A percentile compares a stretch with the other conserved stretches of the same genome.
Conservation (phyloP, 2,797 vertebrate genomes). For the Etheostoma nigrum region DNA sequence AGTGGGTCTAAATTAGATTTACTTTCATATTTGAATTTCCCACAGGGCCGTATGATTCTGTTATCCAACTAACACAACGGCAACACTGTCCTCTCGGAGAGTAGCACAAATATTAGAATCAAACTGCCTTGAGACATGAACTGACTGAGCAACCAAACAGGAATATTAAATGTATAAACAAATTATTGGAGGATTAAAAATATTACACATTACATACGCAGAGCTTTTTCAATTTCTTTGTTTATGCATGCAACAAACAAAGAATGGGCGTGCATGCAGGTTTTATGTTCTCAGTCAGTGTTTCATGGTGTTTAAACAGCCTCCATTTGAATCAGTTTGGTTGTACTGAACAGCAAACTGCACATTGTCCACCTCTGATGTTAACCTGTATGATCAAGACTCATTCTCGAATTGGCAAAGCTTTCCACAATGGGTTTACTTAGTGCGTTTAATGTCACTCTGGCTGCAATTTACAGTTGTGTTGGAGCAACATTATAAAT, state of each 20-base stretch:
- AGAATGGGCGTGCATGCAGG: background rate
- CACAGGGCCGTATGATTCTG: slow-evolving; percentile 75
- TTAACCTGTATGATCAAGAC: slow-evolving; percentile 59
- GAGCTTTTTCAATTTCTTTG: slow-evolving; percentile 52
- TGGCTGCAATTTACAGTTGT: slow-evolving; percentile 60
- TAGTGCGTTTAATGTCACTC: slow-evolving; percentile 66
- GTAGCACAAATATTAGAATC: slow-evolving; percentile 55
- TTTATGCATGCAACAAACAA: slow-evolving; percentile 30
- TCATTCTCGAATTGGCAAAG: slow-evolving; percentile 54
- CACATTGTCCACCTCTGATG: slow-evolving; percentile 43
- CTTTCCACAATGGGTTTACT: slow-evolving; percentile 58
- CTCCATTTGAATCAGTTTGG: slow-evolving; percentile 10
- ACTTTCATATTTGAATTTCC: slow-evolving; percentile 79
- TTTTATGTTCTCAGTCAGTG: slow-evolving; percentile 6
- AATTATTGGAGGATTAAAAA: slow-evolving; percentile 13
- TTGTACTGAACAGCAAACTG: slow-evolving; percentile 9
- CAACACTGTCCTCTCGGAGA: slow-evolving; percentile 50
- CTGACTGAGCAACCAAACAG: slow-evolving; percentile 28
- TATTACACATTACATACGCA: slow-evolving; percentile 31
- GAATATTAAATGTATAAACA: slow-evolving; percentile 30
- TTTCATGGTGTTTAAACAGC: slow-evolving; percentile 18
- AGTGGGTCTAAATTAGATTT: slow-evolving; percentile 78
- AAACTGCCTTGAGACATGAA: slow-evolving; percentile 58
- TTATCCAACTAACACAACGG: slow-evolving; percentile 71
- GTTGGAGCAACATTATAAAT: slow-evolving; percentile 68